Evolutionary conservation across 2,113 vertebrate species (phyloP).

Genomic region (Tricholaema leucomelas): DNA sequence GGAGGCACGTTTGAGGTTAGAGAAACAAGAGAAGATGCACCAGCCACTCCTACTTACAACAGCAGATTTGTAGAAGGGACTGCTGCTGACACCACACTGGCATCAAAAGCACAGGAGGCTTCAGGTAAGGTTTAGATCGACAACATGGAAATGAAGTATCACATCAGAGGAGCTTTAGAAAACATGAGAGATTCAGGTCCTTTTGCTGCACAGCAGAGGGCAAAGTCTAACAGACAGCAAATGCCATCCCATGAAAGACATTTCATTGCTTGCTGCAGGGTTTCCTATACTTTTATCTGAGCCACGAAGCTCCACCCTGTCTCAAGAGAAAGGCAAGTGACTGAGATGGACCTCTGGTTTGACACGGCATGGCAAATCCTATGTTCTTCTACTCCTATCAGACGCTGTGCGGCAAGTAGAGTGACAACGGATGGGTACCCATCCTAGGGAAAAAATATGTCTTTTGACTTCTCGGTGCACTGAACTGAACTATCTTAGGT

Average conservation of each 20-base stretch:
- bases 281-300: neutral
- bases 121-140: constrained; percentile 11
- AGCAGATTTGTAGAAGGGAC: neutral
- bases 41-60: constrained; percentile 14
- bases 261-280: neutral
- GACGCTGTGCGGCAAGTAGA: neutral
- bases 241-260: neutral
- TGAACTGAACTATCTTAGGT: constrained; percentile 61
- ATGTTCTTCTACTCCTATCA: constrained; percentile 20
- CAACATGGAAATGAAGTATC: constrained; percentile 13
- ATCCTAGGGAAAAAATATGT: constrained; percentile 32
- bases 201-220: neutral
- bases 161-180: constrained; percentile 5
- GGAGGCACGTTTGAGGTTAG: neutral
- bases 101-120: constrained; percentile 21
- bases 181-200: neutral
- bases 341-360: constrained; percentile 11
- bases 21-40: constrained; percentile 26
- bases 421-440: constrained; percentile 38
- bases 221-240: neutral
- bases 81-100: neutral
- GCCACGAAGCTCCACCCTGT: neutral
- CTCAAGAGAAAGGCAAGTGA: constrained; percentile 2
- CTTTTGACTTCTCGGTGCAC: constrained; percentile 41
- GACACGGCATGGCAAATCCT: constrained; percentile 19